Percentiles rank a stretch among this genome's conserved stretches.
phyloP scores from a whole-genome alignment of 2,113 vertebrate species.

The Polypterus senegalus region DNA sequence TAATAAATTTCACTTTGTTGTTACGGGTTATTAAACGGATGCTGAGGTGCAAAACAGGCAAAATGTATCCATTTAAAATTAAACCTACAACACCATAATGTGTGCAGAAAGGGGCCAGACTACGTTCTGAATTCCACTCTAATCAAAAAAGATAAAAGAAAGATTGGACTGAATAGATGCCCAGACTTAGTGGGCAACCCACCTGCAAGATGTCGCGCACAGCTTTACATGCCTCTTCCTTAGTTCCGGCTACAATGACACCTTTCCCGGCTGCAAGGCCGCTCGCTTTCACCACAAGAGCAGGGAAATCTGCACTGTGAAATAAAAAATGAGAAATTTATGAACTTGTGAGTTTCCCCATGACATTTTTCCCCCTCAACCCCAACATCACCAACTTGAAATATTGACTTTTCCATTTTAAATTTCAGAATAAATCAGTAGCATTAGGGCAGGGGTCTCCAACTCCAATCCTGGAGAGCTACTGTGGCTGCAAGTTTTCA shows the following conservation, averaged over 20 bases:
- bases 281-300: slow-evolving; percentile 89
- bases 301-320: slow-evolving; percentile 71
- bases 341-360: no score
- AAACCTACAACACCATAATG: no score
- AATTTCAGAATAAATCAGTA: no score
- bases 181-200: slow-evolving; percentile 6
- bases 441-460: no score
- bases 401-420: no score
- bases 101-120: not conserved
- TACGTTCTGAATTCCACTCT: not conserved
- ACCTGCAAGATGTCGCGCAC: slow-evolving; percentile 88
- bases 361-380: no score
- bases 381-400: no score
- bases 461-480: no score
- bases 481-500: no score
- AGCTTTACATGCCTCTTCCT: slow-evolving; percentile 76
- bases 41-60: not conserved
- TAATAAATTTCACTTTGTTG: no score
- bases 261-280: slow-evolving; percentile 88
- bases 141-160: not conserved
- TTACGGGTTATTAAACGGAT: not conserved
- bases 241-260: slow-evolving; percentile 68
- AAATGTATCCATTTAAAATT: no score
- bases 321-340: not conserved
- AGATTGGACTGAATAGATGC: not conserved